Evolutionary conservation across 2,888 invertebrate species (phyloP).

Genomic region (Autographa gamma): DNA sequence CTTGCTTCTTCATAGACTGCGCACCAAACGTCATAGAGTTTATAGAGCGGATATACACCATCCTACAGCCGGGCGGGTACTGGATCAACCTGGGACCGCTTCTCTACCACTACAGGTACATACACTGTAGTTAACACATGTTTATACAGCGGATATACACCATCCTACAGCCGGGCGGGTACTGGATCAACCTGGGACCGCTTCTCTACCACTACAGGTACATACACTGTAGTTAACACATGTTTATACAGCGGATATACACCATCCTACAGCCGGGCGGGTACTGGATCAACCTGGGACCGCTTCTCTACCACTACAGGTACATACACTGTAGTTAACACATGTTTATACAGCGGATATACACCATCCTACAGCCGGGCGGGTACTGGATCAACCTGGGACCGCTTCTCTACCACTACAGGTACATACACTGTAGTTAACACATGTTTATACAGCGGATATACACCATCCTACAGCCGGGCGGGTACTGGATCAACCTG

Average conservation of each 20-base stretch:
- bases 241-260: constrained; percentile 97
- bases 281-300: constrained; percentile 96
- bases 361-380: constrained; percentile 95
- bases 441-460: constrained; percentile 95
- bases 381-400: constrained; percentile 97
- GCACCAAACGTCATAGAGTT: constrained; percentile 98
- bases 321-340: constrained; percentile 36
- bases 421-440: constrained; percentile 64
- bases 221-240: neutral
- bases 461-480: constrained; percentile 95
- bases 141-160: constrained; percentile 97
- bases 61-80: constrained; percentile 96
- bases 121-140: constrained; percentile 11
- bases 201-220: constrained; percentile 95
- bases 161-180: constrained; percentile 96
- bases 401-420: constrained; percentile 97
- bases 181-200: constrained; percentile 97
- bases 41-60: constrained; percentile 96
- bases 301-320: constrained; percentile 96
- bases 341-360: constrained; percentile 96
- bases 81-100: constrained; percentile 98
- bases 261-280: constrained; percentile 96
- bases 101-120: constrained; percentile 94
- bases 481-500: constrained; percentile 96
- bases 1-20: constrained; percentile 99